These are phyloP conservation scores for Xiphydria camelus DNA, from an alignment of 2,888 invertebrate genomes.

Conservation along the genomic window DNA sequence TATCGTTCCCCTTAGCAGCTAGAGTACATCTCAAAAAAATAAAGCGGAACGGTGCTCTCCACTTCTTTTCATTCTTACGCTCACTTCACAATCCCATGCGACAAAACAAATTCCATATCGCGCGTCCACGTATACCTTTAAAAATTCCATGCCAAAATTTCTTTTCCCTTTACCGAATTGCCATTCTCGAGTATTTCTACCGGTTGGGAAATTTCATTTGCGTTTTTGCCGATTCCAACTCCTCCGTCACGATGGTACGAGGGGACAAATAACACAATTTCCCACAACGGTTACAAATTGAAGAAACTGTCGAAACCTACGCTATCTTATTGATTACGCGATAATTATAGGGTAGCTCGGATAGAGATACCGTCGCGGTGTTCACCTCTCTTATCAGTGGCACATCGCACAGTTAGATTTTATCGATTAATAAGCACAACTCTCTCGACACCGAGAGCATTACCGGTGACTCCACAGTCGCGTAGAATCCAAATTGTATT, in stretches of 20 bases:
- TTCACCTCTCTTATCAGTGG: constrained; percentile 39
- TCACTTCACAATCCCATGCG: constrained; percentile 22
- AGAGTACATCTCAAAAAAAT: constrained; percentile 46
- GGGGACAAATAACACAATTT: background rate
- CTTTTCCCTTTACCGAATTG: constrained; percentile 18
- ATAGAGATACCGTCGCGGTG: constrained; percentile 46
- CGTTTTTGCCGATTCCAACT: constrained; percentile 17
- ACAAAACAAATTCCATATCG: constrained; percentile 34
- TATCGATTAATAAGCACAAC: constrained; percentile 50
- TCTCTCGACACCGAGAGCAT: constrained; percentile 54
- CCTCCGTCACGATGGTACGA: background rate
- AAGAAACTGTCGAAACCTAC: constrained; percentile 54
- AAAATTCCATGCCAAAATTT: constrained; percentile 27
- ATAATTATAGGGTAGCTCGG: constrained; percentile 49
- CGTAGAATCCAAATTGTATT: no score
- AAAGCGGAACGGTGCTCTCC: constrained; percentile 42
- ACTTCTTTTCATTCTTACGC: constrained; percentile 39
- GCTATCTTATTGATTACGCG: constrained; percentile 52
- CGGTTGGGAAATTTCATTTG: constrained; percentile 17
- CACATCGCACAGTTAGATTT: constrained; percentile 46
- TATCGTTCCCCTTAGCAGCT: constrained; percentile 38
- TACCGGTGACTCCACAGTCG: no score
- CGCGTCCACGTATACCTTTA: constrained; percentile 28
- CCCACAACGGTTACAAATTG: constrained; percentile 54
- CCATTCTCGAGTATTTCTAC: constrained; percentile 31